A percentile compares a stretch with the other conserved stretches of the same genome.
Evolutionary conservation across 2,113 vertebrate genomes (phyloP).

Genomic region (Planiliza haematocheilus): DNA sequence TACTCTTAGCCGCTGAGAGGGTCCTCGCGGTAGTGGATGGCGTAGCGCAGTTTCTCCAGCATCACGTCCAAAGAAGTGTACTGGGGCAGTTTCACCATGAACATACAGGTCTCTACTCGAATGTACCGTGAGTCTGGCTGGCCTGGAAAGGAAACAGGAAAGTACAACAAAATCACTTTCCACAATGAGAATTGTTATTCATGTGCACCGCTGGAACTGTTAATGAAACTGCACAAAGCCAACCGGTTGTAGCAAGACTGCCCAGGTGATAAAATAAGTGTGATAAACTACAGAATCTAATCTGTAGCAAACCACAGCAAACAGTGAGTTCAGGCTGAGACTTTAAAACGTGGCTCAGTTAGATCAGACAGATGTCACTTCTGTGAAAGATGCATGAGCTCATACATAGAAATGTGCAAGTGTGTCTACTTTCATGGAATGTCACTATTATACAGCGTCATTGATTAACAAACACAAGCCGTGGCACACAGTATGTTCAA

Average conservation of each 20-base stretch:
- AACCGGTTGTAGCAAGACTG: background rate
- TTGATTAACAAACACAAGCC: slow-evolving; percentile 3
- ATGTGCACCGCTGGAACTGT: slow-evolving; percentile 2
- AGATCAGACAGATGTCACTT: background rate
- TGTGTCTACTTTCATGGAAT: background rate
- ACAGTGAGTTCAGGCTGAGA: background rate
- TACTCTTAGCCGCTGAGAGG: slow-evolving; percentile 93
- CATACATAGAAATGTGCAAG: background rate
- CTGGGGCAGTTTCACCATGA: slow-evolving; percentile 99
- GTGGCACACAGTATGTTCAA: slow-evolving; percentile 13
- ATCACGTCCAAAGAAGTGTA: slow-evolving; percentile 96
- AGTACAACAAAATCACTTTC: no score
- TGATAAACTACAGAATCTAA: slow-evolving; percentile 12
- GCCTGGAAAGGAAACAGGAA: slow-evolving; percentile 75
- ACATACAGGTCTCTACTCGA: slow-evolving; percentile 98
- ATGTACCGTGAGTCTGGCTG: slow-evolving; percentile 95
- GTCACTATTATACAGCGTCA: background rate
- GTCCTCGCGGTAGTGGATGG: slow-evolving; percentile 98
- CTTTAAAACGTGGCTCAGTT: background rate
- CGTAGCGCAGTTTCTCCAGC: slow-evolving; percentile 96
- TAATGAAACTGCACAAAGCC: background rate
- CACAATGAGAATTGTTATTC: background rate
- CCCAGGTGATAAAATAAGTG: slow-evolving; percentile 13
- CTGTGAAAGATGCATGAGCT: background rate
- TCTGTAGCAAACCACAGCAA: slow-evolving; percentile 5